Evolutionary conservation across 2,888 invertebrate genomes (phyloP).

Genomic region (Epinotia bilunana): DNA sequence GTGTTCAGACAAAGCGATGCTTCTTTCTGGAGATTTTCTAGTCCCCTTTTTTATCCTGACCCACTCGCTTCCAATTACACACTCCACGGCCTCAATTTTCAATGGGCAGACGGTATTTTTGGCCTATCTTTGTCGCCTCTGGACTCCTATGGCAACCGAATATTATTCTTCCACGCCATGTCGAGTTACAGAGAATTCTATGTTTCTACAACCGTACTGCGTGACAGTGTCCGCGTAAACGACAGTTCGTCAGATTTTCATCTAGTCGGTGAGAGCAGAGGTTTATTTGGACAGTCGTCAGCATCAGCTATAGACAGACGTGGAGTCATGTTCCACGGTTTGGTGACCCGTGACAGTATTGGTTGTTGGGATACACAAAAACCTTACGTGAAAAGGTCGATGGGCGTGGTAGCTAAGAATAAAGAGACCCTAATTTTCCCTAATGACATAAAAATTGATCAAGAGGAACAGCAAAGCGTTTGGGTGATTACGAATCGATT

Average conservation of each 20-base stretch:
- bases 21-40: constrained; percentile 87
- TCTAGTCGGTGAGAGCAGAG: constrained; percentile 81
- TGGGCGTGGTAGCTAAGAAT: constrained; percentile 86
- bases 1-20: constrained; percentile 86
- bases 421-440: constrained; percentile 89
- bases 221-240: constrained; percentile 80
- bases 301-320: constrained; percentile 88
- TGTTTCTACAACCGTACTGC: constrained; percentile 87
- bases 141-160: constrained; percentile 81
- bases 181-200: constrained; percentile 92
- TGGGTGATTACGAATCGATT: constrained; percentile 91
- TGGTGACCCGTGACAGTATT: constrained; percentile 89
- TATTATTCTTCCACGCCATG: constrained; percentile 92
- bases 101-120: constrained; percentile 93
- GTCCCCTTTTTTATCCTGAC: constrained; percentile 88
- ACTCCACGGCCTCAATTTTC: constrained; percentile 89
- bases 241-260: constrained; percentile 68
- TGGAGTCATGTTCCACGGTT: constrained; percentile 91
- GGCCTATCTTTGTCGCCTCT: constrained; percentile 88
- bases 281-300: constrained; percentile 87
- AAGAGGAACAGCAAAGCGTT: constrained; percentile 86
- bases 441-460: constrained; percentile 91
- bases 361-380: constrained; percentile 92
- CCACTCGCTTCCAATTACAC: constrained; percentile 90
- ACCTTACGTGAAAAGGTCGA: constrained; percentile 86